Conservation (phyloP, 2,888 invertebrate genomes). For the Lottia gigantea region DNA sequence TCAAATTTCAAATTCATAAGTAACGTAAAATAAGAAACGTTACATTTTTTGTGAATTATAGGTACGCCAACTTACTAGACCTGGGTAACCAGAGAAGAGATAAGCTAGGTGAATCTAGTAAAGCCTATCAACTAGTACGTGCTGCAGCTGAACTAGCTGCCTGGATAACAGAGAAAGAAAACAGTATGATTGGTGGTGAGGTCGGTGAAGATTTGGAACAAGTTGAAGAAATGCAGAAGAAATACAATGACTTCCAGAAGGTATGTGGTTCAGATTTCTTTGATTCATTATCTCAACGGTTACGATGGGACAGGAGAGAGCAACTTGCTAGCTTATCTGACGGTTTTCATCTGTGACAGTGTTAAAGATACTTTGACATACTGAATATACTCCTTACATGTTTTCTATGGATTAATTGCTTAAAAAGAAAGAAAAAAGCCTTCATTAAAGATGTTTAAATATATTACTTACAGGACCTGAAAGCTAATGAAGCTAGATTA, state of each 20-base stretch:
- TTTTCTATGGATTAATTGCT: too few species aligned
- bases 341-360: too few species aligned
- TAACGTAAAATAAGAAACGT: too few species aligned
- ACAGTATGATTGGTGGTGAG: conserved; percentile 95
- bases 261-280: conserved; percentile 32
- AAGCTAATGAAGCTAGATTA: conserved; percentile 96
- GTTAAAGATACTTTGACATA: too few species aligned
- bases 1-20: too few species aligned
- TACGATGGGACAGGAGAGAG: too few species aligned
- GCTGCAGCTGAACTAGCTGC: conserved; percentile 97
- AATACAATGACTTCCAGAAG: conserved; percentile 98
- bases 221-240: conserved; percentile 99
- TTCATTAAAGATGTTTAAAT: too few species aligned
- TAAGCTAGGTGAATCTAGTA: conserved; percentile 96
- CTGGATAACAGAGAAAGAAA: conserved; percentile 99
- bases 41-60: conserved; percentile 28
- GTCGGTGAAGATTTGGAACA: conserved; percentile 98
- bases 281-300: neutral
- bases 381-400: too few species aligned
- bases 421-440: too few species aligned
- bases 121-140: conserved; percentile 96
- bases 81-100: conserved; percentile 91
- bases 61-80: conserved; percentile 87
- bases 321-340: too few species aligned
- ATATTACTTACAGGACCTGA: conserved; percentile 76